Base-by-base conservation (phyloP, 2,888 invertebrate species). In the Cataglyphis rosenhaueri region DNA sequence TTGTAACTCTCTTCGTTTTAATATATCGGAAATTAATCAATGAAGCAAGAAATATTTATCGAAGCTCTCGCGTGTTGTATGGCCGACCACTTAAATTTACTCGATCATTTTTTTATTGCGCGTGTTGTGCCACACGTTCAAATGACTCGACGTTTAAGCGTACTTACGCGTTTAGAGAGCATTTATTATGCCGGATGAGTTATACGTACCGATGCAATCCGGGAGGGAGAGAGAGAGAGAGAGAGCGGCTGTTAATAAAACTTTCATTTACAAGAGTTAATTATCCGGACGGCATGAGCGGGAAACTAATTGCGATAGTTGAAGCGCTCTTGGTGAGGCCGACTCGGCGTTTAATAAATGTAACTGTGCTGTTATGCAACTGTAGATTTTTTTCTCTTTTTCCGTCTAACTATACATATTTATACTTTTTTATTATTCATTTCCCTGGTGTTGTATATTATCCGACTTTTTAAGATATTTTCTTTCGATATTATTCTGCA, bases 281-380 rank as follows among this genome's bases (percentile, higher is more conserved):
- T 86, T 86, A 86, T 79, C 74, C 57, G 70, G 66, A 85, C 83
- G 83, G 87, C 48, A 75, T 70, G 71, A 87, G 85, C 73, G 73
- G 85, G 68, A 81, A 85, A 86, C 83, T 85, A 86, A 86, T 86
- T 87, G 82, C 86, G 70, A 62, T 73, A 85, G 87, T 73, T 62
- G 70, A 25, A 57, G 66, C 71, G 61, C 52, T 48, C 62, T 68
- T 73, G 76, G 32, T 25, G 48, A 52, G 57, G 38, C 57, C 62
- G 85, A 75, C 76, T 85, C 83, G 18, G 85, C 82, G 79, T 86
- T 87, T 87, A 86, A 86, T 86, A 85, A 86, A 86, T 86, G 85
- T 82, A 87, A 86, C 79, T 85, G 79, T 59, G 71, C 62, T 71
- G 73, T 79, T 79, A 79, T 71, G 59, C 38, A 71, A 71, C 73